Percentiles rank a stretch among this genome's conserved stretches.
Conservation (phyloP, 1,140 invertebrate species). For the Cheumatopsyche charites region DNA sequence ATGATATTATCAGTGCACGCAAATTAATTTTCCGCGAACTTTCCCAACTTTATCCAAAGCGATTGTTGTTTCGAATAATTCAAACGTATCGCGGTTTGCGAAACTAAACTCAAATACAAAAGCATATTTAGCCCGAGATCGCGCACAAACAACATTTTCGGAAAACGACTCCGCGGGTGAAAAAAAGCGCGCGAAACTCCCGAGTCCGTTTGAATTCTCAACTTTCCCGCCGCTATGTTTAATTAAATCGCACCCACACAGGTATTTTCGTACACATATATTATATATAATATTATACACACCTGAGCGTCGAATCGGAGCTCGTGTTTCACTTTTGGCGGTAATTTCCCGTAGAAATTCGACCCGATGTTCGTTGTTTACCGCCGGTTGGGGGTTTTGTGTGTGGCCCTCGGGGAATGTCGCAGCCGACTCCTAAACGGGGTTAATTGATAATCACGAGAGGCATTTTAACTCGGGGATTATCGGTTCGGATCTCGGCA, state of each 20-base stretch:
- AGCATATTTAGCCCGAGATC: too few species aligned
- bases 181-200: not conserved
- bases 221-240: not conserved
- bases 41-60: too few species aligned
- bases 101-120: too few species aligned
- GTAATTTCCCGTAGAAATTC: not conserved
- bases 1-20: too few species aligned
- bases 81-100: too few species aligned
- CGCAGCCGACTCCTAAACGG: slow-evolving; percentile 20
- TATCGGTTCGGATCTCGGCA: slow-evolving; percentile 21
- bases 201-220: not conserved
- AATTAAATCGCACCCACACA: not conserved
- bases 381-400: slow-evolving; percentile 4
- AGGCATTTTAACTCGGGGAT: slow-evolving; percentile 26
- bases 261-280: too few species aligned
- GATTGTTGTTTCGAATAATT: too few species aligned
- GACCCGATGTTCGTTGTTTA: slow-evolving; percentile 17
- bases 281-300: too few species aligned
- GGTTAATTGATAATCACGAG: slow-evolving; percentile 33
- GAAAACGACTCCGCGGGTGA: not conserved
- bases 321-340: not conserved
- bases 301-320: not conserved
- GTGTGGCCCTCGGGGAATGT: slow-evolving; percentile 29
- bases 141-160: too few species aligned
- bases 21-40: too few species aligned